phyloP scores from a whole-genome alignment of 2,888 invertebrate species.

The Keiferia lycopersicella region DNA sequence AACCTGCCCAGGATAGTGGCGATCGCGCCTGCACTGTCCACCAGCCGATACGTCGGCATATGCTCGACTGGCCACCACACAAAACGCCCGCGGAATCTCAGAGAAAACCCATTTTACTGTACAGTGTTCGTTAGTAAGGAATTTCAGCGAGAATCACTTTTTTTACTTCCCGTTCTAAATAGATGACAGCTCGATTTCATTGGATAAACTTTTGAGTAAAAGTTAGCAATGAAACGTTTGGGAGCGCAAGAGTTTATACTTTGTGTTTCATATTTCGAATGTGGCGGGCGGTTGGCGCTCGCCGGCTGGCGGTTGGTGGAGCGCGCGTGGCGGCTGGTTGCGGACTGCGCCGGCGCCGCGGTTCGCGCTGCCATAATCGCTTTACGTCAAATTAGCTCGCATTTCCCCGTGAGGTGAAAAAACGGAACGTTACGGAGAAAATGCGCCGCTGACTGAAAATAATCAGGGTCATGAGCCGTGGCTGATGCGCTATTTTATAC shows the following conservation, averaged over 20 bases:
- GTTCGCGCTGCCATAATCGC: slow-evolving; percentile 53
- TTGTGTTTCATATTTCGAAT: slow-evolving; percentile 37
- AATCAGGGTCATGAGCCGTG: slow-evolving; percentile 61
- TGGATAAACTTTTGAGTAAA: slow-evolving; percentile 66
- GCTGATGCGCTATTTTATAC: slow-evolving; percentile 40
- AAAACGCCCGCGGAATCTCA: slow-evolving; percentile 53
- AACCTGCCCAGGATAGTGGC: slow-evolving; percentile 45
- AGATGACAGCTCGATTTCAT: slow-evolving; percentile 45
- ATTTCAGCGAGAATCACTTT: slow-evolving; percentile 48
- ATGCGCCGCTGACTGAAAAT: slow-evolving; percentile 63
- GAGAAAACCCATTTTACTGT: slow-evolving; percentile 60
- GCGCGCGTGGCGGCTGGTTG: slow-evolving; percentile 55
- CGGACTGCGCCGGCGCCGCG: slow-evolving; percentile 57
- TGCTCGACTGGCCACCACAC: slow-evolving; percentile 50
- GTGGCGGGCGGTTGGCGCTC: slow-evolving; percentile 36
- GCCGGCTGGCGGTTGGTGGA: slow-evolving; percentile 37
- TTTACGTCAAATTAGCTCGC: slow-evolving; percentile 69
- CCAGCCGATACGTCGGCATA: slow-evolving; percentile 66
- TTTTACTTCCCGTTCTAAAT: slow-evolving; percentile 43
- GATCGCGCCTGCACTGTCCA: slow-evolving; percentile 51
- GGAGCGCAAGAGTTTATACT: slow-evolving; percentile 9
- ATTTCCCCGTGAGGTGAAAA: slow-evolving; percentile 73
- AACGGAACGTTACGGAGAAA: slow-evolving; percentile 71
- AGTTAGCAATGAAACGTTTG: slow-evolving; percentile 63
- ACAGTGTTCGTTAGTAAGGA: slow-evolving; percentile 54